These are phyloP conservation scores for Podarcis lilfordi DNA, from an alignment of 2,797 vertebrate genomes.

Conservation along the genomic window DNA sequence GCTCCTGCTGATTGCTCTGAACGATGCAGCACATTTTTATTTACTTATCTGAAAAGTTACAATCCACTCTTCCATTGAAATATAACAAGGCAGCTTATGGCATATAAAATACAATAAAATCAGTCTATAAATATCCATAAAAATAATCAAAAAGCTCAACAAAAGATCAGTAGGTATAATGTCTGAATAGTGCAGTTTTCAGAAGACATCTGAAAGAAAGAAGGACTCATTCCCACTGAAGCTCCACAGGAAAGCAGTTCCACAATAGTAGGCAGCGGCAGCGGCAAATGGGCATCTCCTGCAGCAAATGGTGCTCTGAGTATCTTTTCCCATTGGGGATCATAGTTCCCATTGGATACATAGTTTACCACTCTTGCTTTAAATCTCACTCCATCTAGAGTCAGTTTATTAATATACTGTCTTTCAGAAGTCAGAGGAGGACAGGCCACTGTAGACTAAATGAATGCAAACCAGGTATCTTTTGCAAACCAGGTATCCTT, in stretches of 20 bases:
- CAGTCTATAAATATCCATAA: too few relatives aligned
- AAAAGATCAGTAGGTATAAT: neutral
- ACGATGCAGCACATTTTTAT: too few relatives aligned
- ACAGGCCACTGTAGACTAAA: neutral
- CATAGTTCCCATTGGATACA: neutral
- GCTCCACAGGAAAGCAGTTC: too few relatives aligned
- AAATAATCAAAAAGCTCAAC: neutral
- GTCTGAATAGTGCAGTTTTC: too few relatives aligned
- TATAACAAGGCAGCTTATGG: too few relatives aligned
- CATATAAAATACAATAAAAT: too few relatives aligned
- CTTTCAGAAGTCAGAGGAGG: neutral
- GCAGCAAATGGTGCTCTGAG: neutral
- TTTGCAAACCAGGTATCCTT: neutral
- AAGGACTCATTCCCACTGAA: too few relatives aligned
- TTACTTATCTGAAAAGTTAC: too few relatives aligned
- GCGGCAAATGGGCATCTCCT: neutral
- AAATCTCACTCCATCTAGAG: neutral
- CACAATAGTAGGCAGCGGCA: neutral
- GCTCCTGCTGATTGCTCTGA: neutral
- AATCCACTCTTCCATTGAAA: too few relatives aligned
- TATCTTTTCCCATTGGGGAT: neutral
- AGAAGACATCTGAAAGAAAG: too few relatives aligned
- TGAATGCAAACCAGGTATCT: neutral
- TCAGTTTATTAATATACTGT: neutral
- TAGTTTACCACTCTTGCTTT: neutral